A percentile compares a stretch with the other conserved stretches of the same genome.
Conservation (phyloP, 23 tunicate genomes). For the Styela clava region DNA sequence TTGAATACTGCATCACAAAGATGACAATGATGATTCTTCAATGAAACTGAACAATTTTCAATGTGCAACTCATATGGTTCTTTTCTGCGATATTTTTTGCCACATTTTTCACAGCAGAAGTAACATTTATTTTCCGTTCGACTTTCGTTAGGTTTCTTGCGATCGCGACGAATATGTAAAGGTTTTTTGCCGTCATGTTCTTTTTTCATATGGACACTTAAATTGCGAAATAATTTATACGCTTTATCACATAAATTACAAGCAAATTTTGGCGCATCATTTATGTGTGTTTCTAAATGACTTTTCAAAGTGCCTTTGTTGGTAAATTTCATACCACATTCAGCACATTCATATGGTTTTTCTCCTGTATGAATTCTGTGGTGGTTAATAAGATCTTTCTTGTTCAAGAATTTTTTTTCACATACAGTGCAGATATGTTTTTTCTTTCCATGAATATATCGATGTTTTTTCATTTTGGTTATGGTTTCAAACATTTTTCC, state of each 20-base stretch:
- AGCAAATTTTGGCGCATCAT: constrained; percentile 51
- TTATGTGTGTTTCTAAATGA: constrained; percentile 58
- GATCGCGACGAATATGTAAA: not conserved
- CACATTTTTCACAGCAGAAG: too few relatives aligned
- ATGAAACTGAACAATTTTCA: too few relatives aligned
- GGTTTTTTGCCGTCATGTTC: not conserved
- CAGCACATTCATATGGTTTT: constrained; percentile 51
- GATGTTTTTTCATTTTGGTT: constrained; percentile 1
- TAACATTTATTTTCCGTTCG: too few relatives aligned
- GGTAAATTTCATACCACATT: constrained; percentile 57
- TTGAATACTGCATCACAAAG: too few relatives aligned
- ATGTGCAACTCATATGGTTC: too few relatives aligned
- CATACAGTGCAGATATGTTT: not conserved
- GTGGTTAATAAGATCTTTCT: constrained; percentile 26
- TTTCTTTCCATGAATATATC: not conserved
- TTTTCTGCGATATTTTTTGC: too few relatives aligned
- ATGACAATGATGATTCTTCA: too few relatives aligned
- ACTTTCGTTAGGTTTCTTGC: not conserved
- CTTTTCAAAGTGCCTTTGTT: constrained; percentile 50
- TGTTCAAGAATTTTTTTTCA: not conserved
- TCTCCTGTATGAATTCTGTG: constrained; percentile 67
- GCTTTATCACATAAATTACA: constrained; percentile 70
- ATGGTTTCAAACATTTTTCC: not conserved
- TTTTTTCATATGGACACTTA: constrained; percentile 1
- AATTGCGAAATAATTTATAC: constrained; percentile 19